Evolutionary conservation across 2,797 vertebrate species (phyloP), one percentile per base, ranked within the genome.

Genomic region (Iguana delicatissima): DNA sequence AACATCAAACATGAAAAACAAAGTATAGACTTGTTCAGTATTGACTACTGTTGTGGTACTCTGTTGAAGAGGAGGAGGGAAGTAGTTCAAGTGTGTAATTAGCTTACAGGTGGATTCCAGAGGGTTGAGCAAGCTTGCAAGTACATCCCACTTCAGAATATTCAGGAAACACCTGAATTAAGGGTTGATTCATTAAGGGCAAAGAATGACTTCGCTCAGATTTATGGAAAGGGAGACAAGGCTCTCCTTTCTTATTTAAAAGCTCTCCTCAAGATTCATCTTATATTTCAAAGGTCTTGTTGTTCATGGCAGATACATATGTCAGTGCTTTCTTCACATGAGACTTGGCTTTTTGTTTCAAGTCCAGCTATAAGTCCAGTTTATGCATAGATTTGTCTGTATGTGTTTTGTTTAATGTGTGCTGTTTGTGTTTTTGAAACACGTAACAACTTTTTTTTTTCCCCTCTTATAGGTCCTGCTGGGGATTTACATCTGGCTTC

Each of bases 391-490:
- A 64, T 50, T 22, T 74, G 52, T 62, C 10, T 22, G 46, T 35
- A 50, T 59, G 1, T 20, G 13, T 76, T 69, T 64, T 6, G 62
- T 14, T 29, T 92, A 93, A 89, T 89, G 14, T 32, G 29, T 90
- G 38, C 67, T 95, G 89, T 94, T 93, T 95, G 2, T 84, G 82
- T 73, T 94, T 89, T 95, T 92, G 92, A 92, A 94, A 93, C 57
- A 20, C 91, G 87, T 94, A 92, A 95, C 93, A 95, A 94, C 94
- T 96, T 96, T 89, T 92, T 89, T 86, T 95, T 91, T 95, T 89
- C 74, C 74, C 96, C 52, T 97, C 72, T 97, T 97, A 92, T 97
- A 99, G 99, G 98, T 98, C 97, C 96, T 98, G 98, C 98, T 96
- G 96, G 96, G 97, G 98, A 98, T 98, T 98, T 98, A 97, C 97